A percentile compares a stretch with the other conserved stretches of the same genome.
These are phyloP conservation scores for Drosophila kohkoa DNA, from an alignment of 1,140 invertebrate genomes.

Conservation along the genomic window DNA sequence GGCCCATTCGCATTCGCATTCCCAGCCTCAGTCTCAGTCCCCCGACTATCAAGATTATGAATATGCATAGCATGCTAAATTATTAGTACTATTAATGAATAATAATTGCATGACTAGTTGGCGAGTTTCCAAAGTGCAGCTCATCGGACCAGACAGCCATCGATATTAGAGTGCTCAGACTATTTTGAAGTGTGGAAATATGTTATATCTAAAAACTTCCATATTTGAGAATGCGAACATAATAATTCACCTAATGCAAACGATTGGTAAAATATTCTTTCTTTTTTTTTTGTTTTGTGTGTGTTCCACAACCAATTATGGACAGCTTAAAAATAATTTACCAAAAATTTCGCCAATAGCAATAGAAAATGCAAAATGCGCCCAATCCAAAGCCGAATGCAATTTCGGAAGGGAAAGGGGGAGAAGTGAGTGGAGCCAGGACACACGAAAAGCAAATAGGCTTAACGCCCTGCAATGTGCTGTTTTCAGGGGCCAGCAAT, in stretches of 20 bases:
- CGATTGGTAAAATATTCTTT: slow-evolving; percentile 24
- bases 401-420: not conserved
- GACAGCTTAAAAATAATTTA: slow-evolving; percentile 69
- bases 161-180: slow-evolving; percentile 8
- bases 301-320: slow-evolving; percentile 51
- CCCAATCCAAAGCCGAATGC: slow-evolving; percentile 40
- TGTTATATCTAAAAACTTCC: slow-evolving; percentile 15
- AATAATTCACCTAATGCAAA: slow-evolving; percentile 26
- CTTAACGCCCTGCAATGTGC: slow-evolving; percentile 70
- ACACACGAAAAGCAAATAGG: slow-evolving; percentile 65
- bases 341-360: slow-evolving; percentile 57
- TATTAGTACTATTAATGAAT: slow-evolving; percentile 47
- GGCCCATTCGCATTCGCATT: too few species aligned
- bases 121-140: slow-evolving; percentile 12
- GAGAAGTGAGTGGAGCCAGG: not conserved
- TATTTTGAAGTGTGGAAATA: not conserved
- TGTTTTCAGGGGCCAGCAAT: slow-evolving; percentile 42
- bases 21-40: too few species aligned
- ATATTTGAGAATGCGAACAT: slow-evolving; percentile 1
- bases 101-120: slow-evolving; percentile 33
- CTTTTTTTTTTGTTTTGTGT: not conserved
- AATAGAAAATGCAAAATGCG: slow-evolving; percentile 21
- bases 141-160: slow-evolving; percentile 16
- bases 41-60: slow-evolving; percentile 23
- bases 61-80: slow-evolving; percentile 36